These are phyloP conservation scores for Cheilosia variabilis DNA, from an alignment of 2,888 invertebrate species.

Conservation along the genomic window DNA sequence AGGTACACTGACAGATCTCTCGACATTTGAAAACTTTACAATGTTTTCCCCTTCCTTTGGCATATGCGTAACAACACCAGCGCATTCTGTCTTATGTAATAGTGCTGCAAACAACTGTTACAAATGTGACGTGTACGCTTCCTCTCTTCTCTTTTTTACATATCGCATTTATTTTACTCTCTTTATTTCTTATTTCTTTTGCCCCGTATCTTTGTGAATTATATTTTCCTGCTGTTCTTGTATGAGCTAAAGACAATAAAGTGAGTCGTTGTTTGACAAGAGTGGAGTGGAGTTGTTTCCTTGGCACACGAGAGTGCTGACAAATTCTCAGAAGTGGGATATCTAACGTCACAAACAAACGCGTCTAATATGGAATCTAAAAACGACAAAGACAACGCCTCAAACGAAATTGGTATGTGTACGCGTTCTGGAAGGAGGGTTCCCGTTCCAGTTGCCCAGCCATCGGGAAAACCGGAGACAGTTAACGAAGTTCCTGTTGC, in stretches of 20 bases:
- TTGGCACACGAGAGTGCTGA: constrained; percentile 1
- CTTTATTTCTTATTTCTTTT: too few species aligned
- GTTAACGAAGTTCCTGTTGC: neutral
- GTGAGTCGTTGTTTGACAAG: neutral
- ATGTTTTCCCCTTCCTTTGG: too few species aligned
- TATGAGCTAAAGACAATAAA: neutral
- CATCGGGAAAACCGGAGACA: neutral
- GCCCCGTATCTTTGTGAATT: neutral
- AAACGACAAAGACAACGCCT: neutral
- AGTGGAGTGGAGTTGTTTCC: neutral
- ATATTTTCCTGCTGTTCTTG: neutral
- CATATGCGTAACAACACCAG: too few species aligned
- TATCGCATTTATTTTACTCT: too few species aligned
- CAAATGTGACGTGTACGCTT: too few species aligned
- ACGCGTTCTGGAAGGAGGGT: neutral
- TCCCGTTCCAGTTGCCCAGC: neutral
- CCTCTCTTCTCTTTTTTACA: too few species aligned
- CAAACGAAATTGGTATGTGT: neutral
- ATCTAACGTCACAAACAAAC: neutral
- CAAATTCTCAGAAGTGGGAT: constrained; percentile 9
- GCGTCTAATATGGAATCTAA: neutral
- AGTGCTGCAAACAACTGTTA: too few species aligned
- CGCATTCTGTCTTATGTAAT: too few species aligned
- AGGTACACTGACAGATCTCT: too few species aligned
- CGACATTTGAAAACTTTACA: too few species aligned